A percentile compares a stretch with the other conserved stretches of the same genome.
phyloP scores from a whole-genome alignment of 2,113 vertebrate genomes.

The Macquaria ambigua region DNA sequence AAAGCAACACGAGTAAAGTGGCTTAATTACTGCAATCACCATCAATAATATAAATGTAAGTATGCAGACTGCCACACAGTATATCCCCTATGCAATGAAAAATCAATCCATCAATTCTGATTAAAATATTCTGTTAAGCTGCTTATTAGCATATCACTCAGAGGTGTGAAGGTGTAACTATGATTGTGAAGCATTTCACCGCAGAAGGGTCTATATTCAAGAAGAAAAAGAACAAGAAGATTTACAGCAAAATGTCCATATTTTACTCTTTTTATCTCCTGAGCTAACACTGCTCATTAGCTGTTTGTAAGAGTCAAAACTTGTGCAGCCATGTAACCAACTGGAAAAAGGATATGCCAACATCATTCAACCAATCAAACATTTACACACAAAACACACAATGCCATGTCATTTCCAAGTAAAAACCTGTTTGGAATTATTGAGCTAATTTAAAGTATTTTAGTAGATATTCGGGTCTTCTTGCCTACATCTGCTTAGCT shows the following conservation, averaged over 20 bases:
- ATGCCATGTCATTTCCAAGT: not conserved
- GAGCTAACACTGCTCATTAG: not conserved
- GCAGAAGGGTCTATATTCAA: conserved; percentile 20
- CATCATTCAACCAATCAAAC: not conserved
- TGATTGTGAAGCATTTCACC: conserved; percentile 21
- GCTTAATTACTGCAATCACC: conserved; percentile 53
- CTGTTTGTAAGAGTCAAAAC: conserved; percentile 6
- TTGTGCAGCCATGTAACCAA: not conserved
- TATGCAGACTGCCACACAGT: conserved; percentile 41
- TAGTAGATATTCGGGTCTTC: not conserved
- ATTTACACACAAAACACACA: not conserved
- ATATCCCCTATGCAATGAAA: conserved; percentile 43
- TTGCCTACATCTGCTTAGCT: not conserved
- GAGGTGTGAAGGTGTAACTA: conserved; percentile 40
- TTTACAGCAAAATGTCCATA: not conserved
- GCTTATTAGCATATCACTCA: conserved; percentile 53
- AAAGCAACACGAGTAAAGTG: conserved; percentile 45
- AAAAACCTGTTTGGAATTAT: not conserved
- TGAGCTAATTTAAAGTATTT: not conserved
- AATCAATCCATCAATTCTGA: conserved; percentile 46
- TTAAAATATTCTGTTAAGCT: conserved; percentile 52
- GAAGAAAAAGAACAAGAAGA: not conserved
- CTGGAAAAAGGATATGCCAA: not conserved
- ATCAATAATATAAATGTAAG: conserved; percentile 51
- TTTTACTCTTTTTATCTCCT: not conserved